Base-by-base conservation (phyloP, 2,888 invertebrate species). In the Disparrhopalites patrizii region DNA sequence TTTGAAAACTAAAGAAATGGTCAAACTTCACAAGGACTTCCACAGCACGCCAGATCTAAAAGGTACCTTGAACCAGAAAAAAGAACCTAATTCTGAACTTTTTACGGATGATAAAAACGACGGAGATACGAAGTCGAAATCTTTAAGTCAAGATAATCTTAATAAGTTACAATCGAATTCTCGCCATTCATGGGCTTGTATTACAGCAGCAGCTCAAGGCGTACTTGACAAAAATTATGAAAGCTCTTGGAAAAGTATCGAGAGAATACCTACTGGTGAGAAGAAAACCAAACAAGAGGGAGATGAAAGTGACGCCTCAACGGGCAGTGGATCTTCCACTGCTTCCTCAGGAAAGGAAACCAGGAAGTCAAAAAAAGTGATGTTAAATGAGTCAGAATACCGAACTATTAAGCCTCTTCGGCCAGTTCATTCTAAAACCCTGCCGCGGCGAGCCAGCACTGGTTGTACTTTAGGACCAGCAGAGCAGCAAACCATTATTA, bases 41-140 rank as follows among this genome's bases (percentile, higher is more conserved):
- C 89, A 89, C 77, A 92, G 92, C 68, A 93, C 93, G n/a, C 93
- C 94, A 0, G 93, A 93, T 80, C 79, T 83, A 50, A 75, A 76
- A 55, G 74, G 70, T 18, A 65, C 65, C 30, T 40, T 57, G 50
- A 54, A 23, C 23, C 58, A 50, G 18, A 65, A 68, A 47, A 65
- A 60, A 65, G 62, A 68, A 52, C 62, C 70, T 10, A 57, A 54
- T 33, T 43, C 54, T 10, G 66, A 62, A 30, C n/a, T n/a, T n/a
- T n/a, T n/a, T n/a, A n/a, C n/a, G n/a, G n/a, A n/a, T n/a, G 3
- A 25, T 47, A 47, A 47, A 47, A 25, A 47, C 47, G 25, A 25
- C 25, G 47, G 25, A 20, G 47, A 47, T 25, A 8, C 47, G 5
- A 47, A 47, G 47, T 66, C 69, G 8, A 73, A 73, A 54, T 74